phyloP scores from a whole-genome alignment of 2,888 invertebrate species.

The Spodoptera littoralis region DNA sequence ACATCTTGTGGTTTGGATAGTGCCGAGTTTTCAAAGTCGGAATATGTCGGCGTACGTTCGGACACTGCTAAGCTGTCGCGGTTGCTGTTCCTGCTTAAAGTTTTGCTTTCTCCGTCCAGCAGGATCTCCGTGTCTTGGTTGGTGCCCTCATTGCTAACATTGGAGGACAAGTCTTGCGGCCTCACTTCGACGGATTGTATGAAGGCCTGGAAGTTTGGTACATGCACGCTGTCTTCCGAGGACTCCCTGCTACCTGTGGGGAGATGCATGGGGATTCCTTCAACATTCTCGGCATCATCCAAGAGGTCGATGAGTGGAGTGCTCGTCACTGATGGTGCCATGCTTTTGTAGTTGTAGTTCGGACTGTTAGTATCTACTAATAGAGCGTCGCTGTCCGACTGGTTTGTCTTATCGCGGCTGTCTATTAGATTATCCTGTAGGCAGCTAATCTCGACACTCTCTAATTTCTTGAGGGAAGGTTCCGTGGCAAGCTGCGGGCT shows the following conservation, averaged over 20 bases:
- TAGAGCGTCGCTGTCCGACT: conserved; percentile 52
- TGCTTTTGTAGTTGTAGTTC: conserved; percentile 68
- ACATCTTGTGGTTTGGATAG: conserved; percentile 73
- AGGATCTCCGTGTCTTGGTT: conserved; percentile 66
- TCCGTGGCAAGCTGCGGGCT: conserved; percentile 68
- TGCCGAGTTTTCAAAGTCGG: conserved; percentile 77
- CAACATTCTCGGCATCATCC: conserved; percentile 55
- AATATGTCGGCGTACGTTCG: conserved; percentile 71
- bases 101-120: conserved; percentile 70
- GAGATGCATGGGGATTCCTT: conserved; percentile 67
- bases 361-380: conserved; percentile 67
- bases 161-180: conserved; percentile 74
- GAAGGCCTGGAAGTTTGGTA: conserved; percentile 75
- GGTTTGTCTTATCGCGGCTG: conserved; percentile 57
- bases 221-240: conserved; percentile 55
- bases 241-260: conserved; percentile 59
- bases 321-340: conserved; percentile 78
- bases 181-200: conserved; percentile 75
- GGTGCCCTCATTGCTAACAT: conserved; percentile 53
- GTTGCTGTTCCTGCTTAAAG: conserved; percentile 66
- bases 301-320: conserved; percentile 71
- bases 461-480: conserved; percentile 75
- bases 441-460: conserved; percentile 80
- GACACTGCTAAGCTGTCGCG: conserved; percentile 61
- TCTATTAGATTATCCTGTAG: conserved; percentile 71